phyloP scores from a whole-genome alignment of 92 coral and sea anemone species.

The Actinernus sp. region DNA sequence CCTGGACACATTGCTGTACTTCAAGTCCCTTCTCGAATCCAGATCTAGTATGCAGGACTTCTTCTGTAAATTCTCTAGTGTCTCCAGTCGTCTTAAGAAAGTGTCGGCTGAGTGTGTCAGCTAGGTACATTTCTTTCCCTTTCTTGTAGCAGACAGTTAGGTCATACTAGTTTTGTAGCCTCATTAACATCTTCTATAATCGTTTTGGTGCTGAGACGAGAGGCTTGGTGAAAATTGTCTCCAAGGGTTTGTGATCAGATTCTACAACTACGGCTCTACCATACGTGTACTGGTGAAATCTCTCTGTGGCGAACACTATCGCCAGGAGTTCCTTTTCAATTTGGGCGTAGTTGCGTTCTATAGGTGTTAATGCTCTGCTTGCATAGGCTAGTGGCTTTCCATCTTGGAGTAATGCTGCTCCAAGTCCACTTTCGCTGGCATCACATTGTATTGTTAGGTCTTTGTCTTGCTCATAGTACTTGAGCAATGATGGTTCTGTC shows the following conservation, averaged over 20 bases:
- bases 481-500: slow-evolving; percentile 49
- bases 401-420: slow-evolving; percentile 43
- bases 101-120: slow-evolving; percentile 44
- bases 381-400: slow-evolving; percentile 57
- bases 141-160: slow-evolving; percentile 27
- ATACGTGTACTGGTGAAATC: slow-evolving; percentile 26
- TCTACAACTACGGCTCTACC: slow-evolving; percentile 22
- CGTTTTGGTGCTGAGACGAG: slow-evolving; percentile 11
- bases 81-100: too few relatives aligned
- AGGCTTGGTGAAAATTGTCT: slow-evolving; percentile 18
- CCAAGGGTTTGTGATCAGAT: slow-evolving; percentile 48
- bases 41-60: too few relatives aligned
- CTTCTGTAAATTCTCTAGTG: too few relatives aligned
- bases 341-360: slow-evolving; percentile 29
- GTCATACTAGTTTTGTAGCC: slow-evolving; percentile 38
- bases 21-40: too few relatives aligned
- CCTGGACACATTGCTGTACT: too few relatives aligned
- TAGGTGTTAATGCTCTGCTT: slow-evolving; percentile 52
- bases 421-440: slow-evolving; percentile 36
- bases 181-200: slow-evolving; percentile 17
- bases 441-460: slow-evolving; percentile 41
- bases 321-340: slow-evolving; percentile 46
- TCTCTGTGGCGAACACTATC: slow-evolving; percentile 3
- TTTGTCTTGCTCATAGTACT: slow-evolving; percentile 64
- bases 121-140: slow-evolving; percentile 27